phyloP scores from a whole-genome alignment of 2,113 vertebrate species.

The Phoxinus phoxinus region DNA sequence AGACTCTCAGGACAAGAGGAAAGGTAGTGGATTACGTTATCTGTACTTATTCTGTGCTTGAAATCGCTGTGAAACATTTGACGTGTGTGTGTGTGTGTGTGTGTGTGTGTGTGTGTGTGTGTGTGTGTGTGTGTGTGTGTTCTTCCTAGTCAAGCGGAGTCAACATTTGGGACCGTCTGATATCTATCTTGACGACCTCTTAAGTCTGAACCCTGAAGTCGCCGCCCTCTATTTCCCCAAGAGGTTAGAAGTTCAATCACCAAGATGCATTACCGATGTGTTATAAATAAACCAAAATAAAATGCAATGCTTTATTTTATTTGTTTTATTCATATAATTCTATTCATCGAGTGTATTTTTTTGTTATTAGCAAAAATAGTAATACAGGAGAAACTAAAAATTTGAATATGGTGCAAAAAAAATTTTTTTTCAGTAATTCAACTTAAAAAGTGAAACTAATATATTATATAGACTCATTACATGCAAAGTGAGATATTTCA shows the following conservation, averaged over 20 bases:
- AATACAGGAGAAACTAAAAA: too few relatives aligned
- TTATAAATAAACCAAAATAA: background rate
- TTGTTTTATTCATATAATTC: background rate
- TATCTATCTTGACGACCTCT: constrained; percentile 85
- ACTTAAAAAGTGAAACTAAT: too few relatives aligned
- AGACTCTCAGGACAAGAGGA: constrained; percentile 67
- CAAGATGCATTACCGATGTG: background rate
- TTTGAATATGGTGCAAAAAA: too few relatives aligned
- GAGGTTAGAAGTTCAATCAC: constrained; percentile 72
- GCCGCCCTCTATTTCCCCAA: constrained; percentile 84
- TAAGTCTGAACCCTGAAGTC: constrained; percentile 77
- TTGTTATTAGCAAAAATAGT: too few relatives aligned
- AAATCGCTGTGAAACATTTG: background rate
- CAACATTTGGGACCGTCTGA: constrained; percentile 80
- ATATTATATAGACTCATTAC: too few relatives aligned
- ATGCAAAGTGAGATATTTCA: too few relatives aligned
- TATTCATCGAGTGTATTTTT: too few relatives aligned
- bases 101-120: too few relatives aligned
- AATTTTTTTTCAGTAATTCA: too few relatives aligned
- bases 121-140: background rate
- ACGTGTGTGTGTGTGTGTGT: background rate
- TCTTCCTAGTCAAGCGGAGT: constrained; percentile 74
- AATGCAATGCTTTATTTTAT: background rate
- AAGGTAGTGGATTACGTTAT: constrained; percentile 61
- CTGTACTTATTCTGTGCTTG: background rate